Evolutionary conservation across 1,140 invertebrate species (phyloP), one percentile per base, ranked within the genome.

Genomic region (Trichoplusia ni): DNA sequence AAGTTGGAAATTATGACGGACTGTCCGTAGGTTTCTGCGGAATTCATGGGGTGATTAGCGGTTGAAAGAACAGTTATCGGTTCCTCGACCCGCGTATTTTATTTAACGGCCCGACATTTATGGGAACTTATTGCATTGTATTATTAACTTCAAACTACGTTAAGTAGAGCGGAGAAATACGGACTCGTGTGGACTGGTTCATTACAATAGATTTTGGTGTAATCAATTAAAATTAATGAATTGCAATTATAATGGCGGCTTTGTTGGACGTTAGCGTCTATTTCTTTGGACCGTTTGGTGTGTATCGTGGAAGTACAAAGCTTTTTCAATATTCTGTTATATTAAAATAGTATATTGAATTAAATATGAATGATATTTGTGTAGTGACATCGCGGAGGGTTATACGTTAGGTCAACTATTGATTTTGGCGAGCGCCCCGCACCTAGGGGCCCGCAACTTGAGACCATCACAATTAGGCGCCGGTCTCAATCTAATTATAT

Each of bases 401-500:
- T 60, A 62, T 64, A 60, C 71, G 74, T 75, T 68, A 78, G 82
- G 78, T 82, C 78, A 82, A 75, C 72, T 86, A 88, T 88, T 76
- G 85, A 88, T 88, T 85, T 82, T 77, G 64, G 69, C 70, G 68
- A 64, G 60, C 69, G 68, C 67, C 70, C 68, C 72, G 75, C 75
- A 78, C 77, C 76, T 77, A 75, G 75, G 69, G 80, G 77, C 67
- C 74, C 69, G 80, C 73, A 86, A 89, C 82, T 86, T 86, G 81
- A 88, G 85, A 86, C 83, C 75, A 77, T 77, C 77, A 85, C 84
- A 87, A 89, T 89, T 87, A 89, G 81, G 74, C 70, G 73, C 64
- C 73, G 81, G 81, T 79, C 82, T 81, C 80, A 77, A 88, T 83
- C 80, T 86, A 86, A 89, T 89, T 89, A 87, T 87, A 89, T 89